A percentile compares a stretch with the other conserved stretches of the same genome.
phyloP scores from a whole-genome alignment of 2,888 invertebrate species.

The Eristalinus sepulchralis region DNA sequence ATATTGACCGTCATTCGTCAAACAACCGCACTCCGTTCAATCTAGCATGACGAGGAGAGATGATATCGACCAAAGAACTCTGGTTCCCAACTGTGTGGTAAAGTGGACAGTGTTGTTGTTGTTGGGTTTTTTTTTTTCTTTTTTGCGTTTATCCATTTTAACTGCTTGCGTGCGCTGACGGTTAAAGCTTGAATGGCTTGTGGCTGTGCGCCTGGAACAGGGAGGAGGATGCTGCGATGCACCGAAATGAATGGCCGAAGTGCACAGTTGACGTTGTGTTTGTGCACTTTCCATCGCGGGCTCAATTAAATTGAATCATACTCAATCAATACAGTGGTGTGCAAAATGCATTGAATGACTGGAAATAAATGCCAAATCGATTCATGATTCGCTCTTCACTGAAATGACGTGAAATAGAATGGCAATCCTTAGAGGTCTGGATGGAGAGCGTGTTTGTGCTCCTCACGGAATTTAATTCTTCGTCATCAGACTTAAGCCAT shows the following conservation, averaged over 20 bases:
- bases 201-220: neutral
- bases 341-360: neutral
- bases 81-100: neutral
- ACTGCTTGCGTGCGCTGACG: neutral
- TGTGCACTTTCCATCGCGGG: neutral
- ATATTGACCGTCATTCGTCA: constrained; percentile 47
- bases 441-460: too few species aligned
- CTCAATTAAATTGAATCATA: constrained; percentile 12
- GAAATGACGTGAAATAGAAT: too few species aligned
- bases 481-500: too few species aligned
- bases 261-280: constrained; percentile 2
- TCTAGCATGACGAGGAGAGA: constrained; percentile 29
- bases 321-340: constrained; percentile 5
- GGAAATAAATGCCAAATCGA: neutral
- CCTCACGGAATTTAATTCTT: too few species aligned
- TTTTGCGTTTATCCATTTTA: constrained; percentile 24
- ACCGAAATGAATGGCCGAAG: neutral
- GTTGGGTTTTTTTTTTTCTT: neutral
- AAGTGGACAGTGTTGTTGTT: neutral
- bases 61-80: constrained; percentile 28
- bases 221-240: neutral
- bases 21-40: constrained; percentile 18
- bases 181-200: neutral
- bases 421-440: too few species aligned
- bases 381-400: too few species aligned